Conservation (phyloP, 2,797 vertebrate genomes). For the Brachyalestes nurse region DNA sequence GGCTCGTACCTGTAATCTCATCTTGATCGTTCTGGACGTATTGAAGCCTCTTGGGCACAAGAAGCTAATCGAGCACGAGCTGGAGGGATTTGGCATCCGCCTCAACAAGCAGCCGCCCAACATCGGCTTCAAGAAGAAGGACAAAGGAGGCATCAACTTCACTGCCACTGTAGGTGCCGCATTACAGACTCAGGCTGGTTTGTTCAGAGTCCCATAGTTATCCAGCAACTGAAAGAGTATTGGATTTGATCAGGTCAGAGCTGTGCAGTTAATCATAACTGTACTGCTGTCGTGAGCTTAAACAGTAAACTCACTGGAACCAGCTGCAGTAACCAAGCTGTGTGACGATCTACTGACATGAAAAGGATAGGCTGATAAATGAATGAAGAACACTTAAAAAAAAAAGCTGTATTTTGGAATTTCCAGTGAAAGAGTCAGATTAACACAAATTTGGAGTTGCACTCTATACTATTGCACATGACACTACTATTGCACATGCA, state of each 20-base stretch:
- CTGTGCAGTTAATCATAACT: not conserved
- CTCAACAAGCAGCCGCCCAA: slow-evolving; percentile 97
- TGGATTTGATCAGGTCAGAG: not conserved
- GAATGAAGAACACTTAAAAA: too few relatives aligned
- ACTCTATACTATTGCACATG: too few relatives aligned
- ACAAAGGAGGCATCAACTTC: slow-evolving; percentile 99
- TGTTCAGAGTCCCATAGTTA: not conserved
- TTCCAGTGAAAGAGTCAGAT: too few relatives aligned
- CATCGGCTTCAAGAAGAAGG: slow-evolving; percentile 98
- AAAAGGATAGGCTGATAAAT: too few relatives aligned
- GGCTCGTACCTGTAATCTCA: slow-evolving; percentile 97
- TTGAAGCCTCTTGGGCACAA: slow-evolving; percentile 96
- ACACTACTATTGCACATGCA: too few relatives aligned
- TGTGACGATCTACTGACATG: too few relatives aligned
- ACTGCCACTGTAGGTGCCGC: slow-evolving; percentile 85
- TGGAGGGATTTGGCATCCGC: slow-evolving; percentile 97
- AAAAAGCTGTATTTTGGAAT: too few relatives aligned
- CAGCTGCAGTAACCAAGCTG: too few relatives aligned
- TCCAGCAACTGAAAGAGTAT: not conserved
- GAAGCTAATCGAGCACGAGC: slow-evolving; percentile 96
- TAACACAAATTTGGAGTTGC: too few relatives aligned
- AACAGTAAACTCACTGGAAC: too few relatives aligned
- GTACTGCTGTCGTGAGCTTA: too few relatives aligned
- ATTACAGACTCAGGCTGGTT: not conserved
- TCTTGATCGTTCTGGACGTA: slow-evolving; percentile 96